A percentile compares a stretch with the other conserved stretches of the same genome.
Evolutionary conservation across 2,888 invertebrate species (phyloP).

Genomic region (Apamea epomidion): DNA sequence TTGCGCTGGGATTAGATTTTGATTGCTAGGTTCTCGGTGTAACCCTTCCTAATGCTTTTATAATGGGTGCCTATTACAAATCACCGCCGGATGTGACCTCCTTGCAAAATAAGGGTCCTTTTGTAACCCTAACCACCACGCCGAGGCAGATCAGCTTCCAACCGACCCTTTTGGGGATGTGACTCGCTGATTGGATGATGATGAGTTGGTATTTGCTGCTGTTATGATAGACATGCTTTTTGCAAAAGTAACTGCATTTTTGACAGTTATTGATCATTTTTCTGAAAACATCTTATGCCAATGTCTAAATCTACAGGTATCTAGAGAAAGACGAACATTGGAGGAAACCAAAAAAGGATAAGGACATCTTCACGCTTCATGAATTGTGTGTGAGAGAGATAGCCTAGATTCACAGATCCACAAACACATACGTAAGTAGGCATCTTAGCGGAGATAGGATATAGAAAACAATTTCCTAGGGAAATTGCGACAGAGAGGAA

Average conservation of each 20-base stretch:
- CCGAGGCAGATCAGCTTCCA: not conserved
- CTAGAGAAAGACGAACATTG: not conserved
- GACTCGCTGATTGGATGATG: not conserved
- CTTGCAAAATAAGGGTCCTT: slow-evolving; percentile 12
- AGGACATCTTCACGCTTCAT: not conserved
- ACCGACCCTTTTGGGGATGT: not conserved
- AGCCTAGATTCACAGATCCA: slow-evolving; percentile 12
- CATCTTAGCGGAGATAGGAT: slow-evolving; percentile 11
- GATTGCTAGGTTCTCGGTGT: slow-evolving; percentile 16
- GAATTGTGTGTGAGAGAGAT: slow-evolving; percentile 18
- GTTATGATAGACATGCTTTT: not conserved
- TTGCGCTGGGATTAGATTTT: slow-evolving; percentile 30
- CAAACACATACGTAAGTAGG: slow-evolving; percentile 2
- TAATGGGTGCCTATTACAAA: slow-evolving; percentile 7
- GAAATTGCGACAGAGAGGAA: slow-evolving; percentile 27
- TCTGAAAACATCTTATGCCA: slow-evolving; percentile 1
- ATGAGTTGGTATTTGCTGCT: not conserved
- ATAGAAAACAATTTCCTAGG: slow-evolving; percentile 29
- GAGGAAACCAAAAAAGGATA: not conserved
- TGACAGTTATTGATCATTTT: not conserved
- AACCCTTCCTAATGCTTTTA: slow-evolving; percentile 27
- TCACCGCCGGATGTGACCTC: slow-evolving; percentile 21
- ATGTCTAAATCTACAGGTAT: slow-evolving; percentile 3
- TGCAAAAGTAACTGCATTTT: not conserved
- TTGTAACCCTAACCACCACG: slow-evolving; percentile 6